Base-by-base conservation (phyloP, 2,113 vertebrate species). In the Triplophysa siluroides region DNA sequence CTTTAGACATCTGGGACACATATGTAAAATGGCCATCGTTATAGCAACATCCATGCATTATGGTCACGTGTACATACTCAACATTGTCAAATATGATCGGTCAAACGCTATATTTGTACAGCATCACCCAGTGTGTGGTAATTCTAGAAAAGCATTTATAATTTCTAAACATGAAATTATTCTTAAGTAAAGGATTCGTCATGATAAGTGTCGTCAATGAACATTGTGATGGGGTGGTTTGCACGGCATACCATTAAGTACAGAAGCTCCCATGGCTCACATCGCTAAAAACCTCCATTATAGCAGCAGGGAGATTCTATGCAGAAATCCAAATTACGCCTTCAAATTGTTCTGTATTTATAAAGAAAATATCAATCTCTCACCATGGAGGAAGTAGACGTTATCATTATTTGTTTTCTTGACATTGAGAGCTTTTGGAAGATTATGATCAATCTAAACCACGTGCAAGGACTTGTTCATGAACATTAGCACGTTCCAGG, bases 331-430 rank as follows among this genome's bases (percentile, higher is more conserved):
- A 80, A 85, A 80, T 82, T 64, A 74, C 61, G 76, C 60, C 52
- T 75, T 68, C 47, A 78, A 85, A 81, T 79, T 65, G 62, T 70
- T 75, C 72, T 66, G 29, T 78, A 83, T 87, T 81, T 78, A 76
- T 67, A 54, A 26, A 45, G 66, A 82, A 81, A 86, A 87, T 86
- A 84, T 83, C 56, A n/a, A 33, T 60, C 85, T 71, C 83, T 78
- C 73, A 64, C 78, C 62, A 52, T 50, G 26, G 47, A 80, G 84
- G 76, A 87, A 18, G 41, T 83, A 65, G 69, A 70, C 26, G 29
- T 76, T 50, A 82, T 78, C 72, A 78, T 52, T 73, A 83, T 83
- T 83, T 81, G 80, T 83, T 84, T 77, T 66, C 80, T 13, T 67
- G 63, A 79, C 58, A 38, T 45, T 43, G 33, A 84, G 82, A 66